phyloP scores from a whole-genome alignment of 2,888 invertebrate genomes.

The Aproaerema taeniolella region DNA sequence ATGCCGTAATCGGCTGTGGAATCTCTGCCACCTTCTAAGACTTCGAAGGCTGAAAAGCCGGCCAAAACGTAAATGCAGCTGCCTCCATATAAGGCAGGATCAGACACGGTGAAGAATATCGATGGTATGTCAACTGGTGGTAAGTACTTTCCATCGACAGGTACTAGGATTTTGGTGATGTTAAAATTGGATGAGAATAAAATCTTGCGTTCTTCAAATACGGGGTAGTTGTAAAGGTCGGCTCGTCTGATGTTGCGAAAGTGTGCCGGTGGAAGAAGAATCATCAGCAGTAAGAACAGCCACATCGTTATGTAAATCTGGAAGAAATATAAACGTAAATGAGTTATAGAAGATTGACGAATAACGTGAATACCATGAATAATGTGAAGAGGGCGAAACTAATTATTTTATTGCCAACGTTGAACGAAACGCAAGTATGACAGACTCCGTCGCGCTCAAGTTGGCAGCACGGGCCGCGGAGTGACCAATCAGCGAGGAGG shows the following conservation, averaged over 20 bases:
- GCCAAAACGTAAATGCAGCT: conserved; percentile 55
- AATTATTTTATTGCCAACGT: too few species aligned
- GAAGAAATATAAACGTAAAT: background rate
- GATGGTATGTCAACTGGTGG: conserved; percentile 44
- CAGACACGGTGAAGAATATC: conserved; percentile 49
- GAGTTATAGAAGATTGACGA: too few species aligned
- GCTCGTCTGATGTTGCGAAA: background rate
- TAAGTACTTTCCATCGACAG: conserved; percentile 36
- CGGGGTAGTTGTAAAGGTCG: conserved; percentile 13
- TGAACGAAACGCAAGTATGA: too few species aligned
- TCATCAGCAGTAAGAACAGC: background rate
- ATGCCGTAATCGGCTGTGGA: conserved; percentile 45
- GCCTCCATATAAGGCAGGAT: conserved; percentile 44
- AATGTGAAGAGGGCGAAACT: too few species aligned
- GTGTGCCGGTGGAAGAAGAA: background rate
- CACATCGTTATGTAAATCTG: background rate
- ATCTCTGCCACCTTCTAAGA: conserved; percentile 54
- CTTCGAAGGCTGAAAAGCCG: conserved; percentile 51
- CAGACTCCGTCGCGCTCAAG: too few species aligned
- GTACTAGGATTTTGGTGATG: conserved; percentile 48
- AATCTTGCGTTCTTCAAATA: conserved; percentile 43
- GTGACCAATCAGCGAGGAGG: too few species aligned
- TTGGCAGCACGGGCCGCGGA: too few species aligned
- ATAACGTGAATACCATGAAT: too few species aligned
- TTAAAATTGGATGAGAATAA: conserved; percentile 47